A percentile compares a stretch with the other conserved stretches of the same genome.
These are phyloP conservation scores for Yponomeuta cagnagella DNA, from an alignment of 2,888 invertebrate species.

Conservation along the genomic window DNA sequence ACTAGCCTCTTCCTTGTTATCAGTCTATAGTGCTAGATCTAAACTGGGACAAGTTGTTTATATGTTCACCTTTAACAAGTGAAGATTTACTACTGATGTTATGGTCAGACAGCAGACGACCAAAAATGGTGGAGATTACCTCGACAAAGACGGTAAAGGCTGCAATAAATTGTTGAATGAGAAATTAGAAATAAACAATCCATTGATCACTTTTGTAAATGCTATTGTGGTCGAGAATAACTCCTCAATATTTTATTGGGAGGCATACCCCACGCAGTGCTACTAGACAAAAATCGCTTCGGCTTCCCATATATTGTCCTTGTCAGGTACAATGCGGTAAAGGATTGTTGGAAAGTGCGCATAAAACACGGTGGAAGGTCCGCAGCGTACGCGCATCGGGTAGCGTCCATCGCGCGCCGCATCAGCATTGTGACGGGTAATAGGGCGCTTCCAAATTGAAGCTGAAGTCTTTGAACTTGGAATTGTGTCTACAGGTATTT, in stretches of 20 bases:
- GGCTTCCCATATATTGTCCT: slow-evolving; percentile 59
- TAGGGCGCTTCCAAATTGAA: neutral
- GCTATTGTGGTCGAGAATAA: slow-evolving; percentile 21
- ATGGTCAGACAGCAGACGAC: neutral
- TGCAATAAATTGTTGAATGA: neutral
- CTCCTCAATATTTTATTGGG: slow-evolving; percentile 37
- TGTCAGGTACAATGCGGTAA: slow-evolving; percentile 63
- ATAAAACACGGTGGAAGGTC: slow-evolving; percentile 49
- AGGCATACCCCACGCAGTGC: slow-evolving; percentile 58
- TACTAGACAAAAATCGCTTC: slow-evolving; percentile 69
- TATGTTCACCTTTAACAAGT: neutral
- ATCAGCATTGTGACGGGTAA: slow-evolving; percentile 44
- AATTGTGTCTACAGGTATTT: neutral
- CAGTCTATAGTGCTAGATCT: slow-evolving; percentile 5
- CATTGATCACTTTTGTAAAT: slow-evolving; percentile 23
- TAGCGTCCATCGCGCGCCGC: slow-evolving; percentile 46
- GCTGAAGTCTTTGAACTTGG: neutral
- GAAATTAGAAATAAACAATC: slow-evolving; percentile 19
- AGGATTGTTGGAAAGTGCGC: slow-evolving; percentile 62
- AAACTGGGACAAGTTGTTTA: slow-evolving; percentile 7
- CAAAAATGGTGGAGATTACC: neutral
- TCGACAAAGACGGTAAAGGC: neutral
- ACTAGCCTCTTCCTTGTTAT: slow-evolving; percentile 45
- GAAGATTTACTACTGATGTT: slow-evolving; percentile 9
- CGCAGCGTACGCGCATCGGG: slow-evolving; percentile 44